phyloP scores from a whole-genome alignment of 2,888 invertebrate genomes.

The Amphipyra berbera region DNA sequence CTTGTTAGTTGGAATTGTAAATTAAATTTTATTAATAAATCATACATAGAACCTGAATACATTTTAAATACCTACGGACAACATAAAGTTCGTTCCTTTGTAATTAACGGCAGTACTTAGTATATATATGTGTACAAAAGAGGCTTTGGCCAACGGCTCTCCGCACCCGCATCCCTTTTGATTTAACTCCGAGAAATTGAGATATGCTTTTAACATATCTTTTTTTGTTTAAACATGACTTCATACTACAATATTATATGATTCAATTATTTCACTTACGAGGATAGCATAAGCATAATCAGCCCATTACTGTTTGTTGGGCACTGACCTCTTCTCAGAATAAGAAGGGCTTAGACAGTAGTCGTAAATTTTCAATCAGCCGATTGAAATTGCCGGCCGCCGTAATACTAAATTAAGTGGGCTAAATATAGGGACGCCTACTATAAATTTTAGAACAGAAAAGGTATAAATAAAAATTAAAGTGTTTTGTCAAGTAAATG shows the following conservation, averaged over 20 bases:
- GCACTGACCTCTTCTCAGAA: too few relatives aligned
- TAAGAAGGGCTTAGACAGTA: background rate
- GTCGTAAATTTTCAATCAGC: constrained; percentile 19
- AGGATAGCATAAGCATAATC: too few relatives aligned
- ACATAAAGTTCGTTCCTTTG: constrained; percentile 38
- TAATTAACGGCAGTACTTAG: constrained; percentile 51
- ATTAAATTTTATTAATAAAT: constrained; percentile 6
- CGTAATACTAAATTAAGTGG: constrained; percentile 17
- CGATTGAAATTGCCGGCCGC: constrained; percentile 14
- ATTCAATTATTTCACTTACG: too few relatives aligned
- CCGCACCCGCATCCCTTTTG: constrained; percentile 55
- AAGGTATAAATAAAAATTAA: constrained; percentile 4
- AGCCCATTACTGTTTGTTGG: too few relatives aligned
- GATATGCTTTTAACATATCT: constrained; percentile 41
- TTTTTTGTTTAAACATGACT: constrained; percentile 42
- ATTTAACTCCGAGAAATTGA: constrained; percentile 39
- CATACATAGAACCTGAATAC: constrained; percentile 31
- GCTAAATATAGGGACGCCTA: background rate
- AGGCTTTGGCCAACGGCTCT: constrained; percentile 38
- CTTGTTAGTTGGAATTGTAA: background rate
- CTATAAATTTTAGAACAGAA: constrained; percentile 3
- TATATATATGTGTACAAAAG: constrained; percentile 40
- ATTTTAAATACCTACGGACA: constrained; percentile 37
- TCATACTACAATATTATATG: constrained; percentile 13
- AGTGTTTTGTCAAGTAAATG: constrained; percentile 8